A percentile compares a stretch with the other conserved stretches of the same genome.
These are phyloP conservation scores for Trididemnum nubilum DNA, from an alignment of 23 tunicate species.

Conservation along the genomic window DNA sequence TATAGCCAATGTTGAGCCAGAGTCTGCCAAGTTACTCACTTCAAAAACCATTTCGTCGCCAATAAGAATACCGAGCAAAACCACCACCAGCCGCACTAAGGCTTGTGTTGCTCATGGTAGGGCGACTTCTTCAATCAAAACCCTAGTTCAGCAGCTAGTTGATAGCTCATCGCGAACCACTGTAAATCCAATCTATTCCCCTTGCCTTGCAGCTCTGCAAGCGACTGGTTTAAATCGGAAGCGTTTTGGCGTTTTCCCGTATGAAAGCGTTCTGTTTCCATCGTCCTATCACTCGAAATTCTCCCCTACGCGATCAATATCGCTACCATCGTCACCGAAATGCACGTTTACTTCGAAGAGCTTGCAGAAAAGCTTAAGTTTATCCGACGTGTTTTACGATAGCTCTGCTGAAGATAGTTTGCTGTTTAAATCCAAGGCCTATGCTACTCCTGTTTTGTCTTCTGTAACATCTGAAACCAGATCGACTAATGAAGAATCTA, in stretches of 20 bases:
- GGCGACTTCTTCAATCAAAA: too few species aligned
- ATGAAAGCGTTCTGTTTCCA: background rate
- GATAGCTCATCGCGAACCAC: constrained; percentile 8
- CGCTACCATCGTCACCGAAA: constrained; percentile 35
- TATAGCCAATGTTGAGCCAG: too few species aligned
- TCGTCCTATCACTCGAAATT: background rate
- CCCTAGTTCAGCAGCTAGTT: constrained; percentile 33
- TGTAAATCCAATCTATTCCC: constrained; percentile 24
- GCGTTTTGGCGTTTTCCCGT: background rate
- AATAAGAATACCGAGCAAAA: background rate
- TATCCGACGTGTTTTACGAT: constrained; percentile 69
- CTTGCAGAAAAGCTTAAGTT: constrained; percentile 38
- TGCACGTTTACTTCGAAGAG: background rate
- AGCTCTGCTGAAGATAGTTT: constrained; percentile 23
- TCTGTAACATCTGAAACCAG: background rate
- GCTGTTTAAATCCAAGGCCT: background rate
- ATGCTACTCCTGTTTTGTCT: background rate
- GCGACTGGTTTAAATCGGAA: background rate
- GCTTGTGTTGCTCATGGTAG: too few species aligned
- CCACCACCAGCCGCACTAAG: too few species aligned
- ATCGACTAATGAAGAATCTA: background rate
- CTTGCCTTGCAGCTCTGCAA: constrained; percentile 42
- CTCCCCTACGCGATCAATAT: background rate
- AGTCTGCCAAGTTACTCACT: too few species aligned
- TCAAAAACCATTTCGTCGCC: background rate